Percentiles rank a stretch among this genome's conserved stretches.
These are phyloP conservation scores for Thamnophis sirtalis DNA, from an alignment of 2,113 vertebrate species.

Conservation along the genomic window DNA sequence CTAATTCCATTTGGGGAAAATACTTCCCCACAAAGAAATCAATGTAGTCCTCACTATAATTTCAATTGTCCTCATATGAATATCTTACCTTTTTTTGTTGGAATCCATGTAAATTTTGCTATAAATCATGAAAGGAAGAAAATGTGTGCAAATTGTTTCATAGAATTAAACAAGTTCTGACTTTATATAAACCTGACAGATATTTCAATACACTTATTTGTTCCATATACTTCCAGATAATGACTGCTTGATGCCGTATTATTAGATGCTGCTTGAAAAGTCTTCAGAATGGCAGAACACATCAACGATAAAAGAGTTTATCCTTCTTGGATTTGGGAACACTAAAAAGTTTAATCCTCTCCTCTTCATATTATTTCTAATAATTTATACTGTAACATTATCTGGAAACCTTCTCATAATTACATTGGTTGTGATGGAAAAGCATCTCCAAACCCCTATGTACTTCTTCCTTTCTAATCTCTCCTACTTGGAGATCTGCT, in stretches of 20 bases:
- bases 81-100: background rate
- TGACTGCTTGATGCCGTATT: background rate
- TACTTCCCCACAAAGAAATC: background rate
- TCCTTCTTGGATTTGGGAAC: slow-evolving; percentile 50
- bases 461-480: slow-evolving; percentile 41
- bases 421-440: slow-evolving; percentile 32
- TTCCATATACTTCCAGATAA: background rate
- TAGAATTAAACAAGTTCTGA: background rate
- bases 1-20: background rate
- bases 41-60: background rate
- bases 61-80: background rate
- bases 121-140: background rate
- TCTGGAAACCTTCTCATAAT: slow-evolving; percentile 49
- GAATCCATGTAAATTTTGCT: background rate
- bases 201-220: background rate
- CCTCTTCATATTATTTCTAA: slow-evolving; percentile 38
- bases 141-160: background rate
- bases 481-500: slow-evolving; percentile 10
- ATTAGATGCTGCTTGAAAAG: background rate
- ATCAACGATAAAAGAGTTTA: slow-evolving; percentile 30
- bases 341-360: slow-evolving; percentile 27
- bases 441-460: slow-evolving; percentile 47
- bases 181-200: background rate
- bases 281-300: slow-evolving; percentile 23
- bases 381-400: slow-evolving; percentile 42